These are phyloP conservation scores for Cryptocheilus praepositus DNA, from an alignment of 2,888 invertebrate species.

Conservation along the genomic window DNA sequence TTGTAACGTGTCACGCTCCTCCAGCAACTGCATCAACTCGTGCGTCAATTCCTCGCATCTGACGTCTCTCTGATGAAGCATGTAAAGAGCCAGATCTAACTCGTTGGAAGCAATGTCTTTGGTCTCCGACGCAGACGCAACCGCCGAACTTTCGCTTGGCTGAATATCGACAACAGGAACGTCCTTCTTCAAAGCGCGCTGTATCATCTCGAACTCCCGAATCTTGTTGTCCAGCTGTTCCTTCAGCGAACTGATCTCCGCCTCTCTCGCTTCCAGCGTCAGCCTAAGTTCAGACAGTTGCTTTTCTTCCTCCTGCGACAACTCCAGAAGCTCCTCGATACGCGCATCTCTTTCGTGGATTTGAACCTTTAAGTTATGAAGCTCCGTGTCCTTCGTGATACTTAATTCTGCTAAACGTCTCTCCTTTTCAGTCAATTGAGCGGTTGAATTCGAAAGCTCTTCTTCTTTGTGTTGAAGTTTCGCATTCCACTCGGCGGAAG, in stretches of 20 bases:
- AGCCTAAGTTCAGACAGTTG: conserved; percentile 79
- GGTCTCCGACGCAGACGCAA: neutral
- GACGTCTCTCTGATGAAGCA: conserved; percentile 91
- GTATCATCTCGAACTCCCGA: conserved; percentile 78
- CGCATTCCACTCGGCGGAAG: conserved; percentile 36
- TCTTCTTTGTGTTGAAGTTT: conserved; percentile 50
- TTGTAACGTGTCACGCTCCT: conserved; percentile 91
- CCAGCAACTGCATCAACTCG: conserved; percentile 87
- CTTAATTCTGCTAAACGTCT: conserved; percentile 73
- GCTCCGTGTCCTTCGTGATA: conserved; percentile 83
- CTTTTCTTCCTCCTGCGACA: conserved; percentile 77
- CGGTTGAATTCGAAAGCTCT: conserved; percentile 44
- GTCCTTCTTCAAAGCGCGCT: conserved; percentile 54
- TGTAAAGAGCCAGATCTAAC: conserved; percentile 87
- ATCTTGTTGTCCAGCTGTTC: conserved; percentile 80
- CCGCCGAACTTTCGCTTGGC: conserved; percentile 53
- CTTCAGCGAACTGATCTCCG: conserved; percentile 83
- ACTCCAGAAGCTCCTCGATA: conserved; percentile 77
- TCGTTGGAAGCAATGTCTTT: conserved; percentile 74
- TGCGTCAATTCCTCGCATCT: conserved; percentile 90
- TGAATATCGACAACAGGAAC: conserved; percentile 38
- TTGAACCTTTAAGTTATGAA: conserved; percentile 83
- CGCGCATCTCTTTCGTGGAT: conserved; percentile 75
- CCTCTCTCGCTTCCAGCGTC: conserved; percentile 82
- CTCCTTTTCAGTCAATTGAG: conserved; percentile 60